phyloP scores from a whole-genome alignment of 2,888 invertebrate genomes.

The Amblyjoppa fuscipennis region DNA sequence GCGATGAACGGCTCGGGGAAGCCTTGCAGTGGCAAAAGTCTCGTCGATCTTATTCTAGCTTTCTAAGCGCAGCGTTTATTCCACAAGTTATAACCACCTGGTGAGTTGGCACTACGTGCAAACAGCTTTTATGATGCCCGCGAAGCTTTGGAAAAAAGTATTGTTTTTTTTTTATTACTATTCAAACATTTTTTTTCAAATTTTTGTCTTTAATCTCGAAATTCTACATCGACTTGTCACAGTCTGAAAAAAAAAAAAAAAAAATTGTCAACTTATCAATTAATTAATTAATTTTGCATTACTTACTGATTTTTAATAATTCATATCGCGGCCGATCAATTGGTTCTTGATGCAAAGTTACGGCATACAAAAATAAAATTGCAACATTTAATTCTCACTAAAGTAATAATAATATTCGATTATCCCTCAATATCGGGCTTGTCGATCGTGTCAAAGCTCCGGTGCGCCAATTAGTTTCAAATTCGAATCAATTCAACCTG shows the following conservation, averaged over 20 bases:
- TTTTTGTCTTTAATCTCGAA: too few relatives aligned
- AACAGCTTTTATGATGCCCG: neutral
- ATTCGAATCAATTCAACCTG: constrained; percentile 82
- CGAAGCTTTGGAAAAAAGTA: neutral
- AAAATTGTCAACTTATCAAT: too few relatives aligned
- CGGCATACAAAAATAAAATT: neutral
- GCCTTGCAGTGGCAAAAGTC: constrained; percentile 21
- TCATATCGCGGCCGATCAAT: neutral
- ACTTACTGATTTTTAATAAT: too few relatives aligned
- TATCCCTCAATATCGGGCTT: neutral
- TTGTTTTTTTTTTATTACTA: neutral
- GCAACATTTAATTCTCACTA: neutral
- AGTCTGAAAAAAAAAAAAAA: too few relatives aligned
- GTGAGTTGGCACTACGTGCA: neutral
- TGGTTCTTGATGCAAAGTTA: too few relatives aligned
- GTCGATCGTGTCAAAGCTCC: constrained; percentile 7
- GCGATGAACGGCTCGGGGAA: constrained; percentile 42
- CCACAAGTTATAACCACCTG: constrained; percentile 24
- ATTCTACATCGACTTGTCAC: too few relatives aligned
- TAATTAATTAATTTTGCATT: too few relatives aligned
- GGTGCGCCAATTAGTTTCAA: constrained; percentile 79
- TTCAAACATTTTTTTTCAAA: too few relatives aligned
- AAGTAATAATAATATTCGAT: neutral
- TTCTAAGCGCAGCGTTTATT: constrained; percentile 29
- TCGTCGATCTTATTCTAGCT: constrained; percentile 5